Percentiles rank a stretch among this genome's conserved stretches.
phyloP scores from a whole-genome alignment of 2,797 vertebrate species.

The Galaxias olidus region DNA sequence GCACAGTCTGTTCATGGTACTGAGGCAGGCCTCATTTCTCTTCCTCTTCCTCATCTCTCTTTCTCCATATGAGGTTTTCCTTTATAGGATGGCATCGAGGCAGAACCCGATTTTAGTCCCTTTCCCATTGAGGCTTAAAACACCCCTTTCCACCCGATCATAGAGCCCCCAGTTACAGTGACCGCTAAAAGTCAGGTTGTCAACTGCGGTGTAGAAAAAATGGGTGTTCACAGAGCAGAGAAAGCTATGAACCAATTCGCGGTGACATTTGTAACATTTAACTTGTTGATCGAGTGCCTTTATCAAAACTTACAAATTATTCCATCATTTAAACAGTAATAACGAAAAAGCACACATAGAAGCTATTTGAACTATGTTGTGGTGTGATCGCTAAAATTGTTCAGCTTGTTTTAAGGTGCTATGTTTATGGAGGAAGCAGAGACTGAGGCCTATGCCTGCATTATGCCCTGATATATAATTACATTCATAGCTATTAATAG shows the following conservation, averaged over 20 bases:
- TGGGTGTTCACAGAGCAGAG: constrained; percentile 12
- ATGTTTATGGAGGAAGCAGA: constrained; percentile 40
- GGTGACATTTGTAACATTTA: constrained; percentile 45
- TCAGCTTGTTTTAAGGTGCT: constrained; percentile 61
- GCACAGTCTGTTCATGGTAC: background rate
- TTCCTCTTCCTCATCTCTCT: background rate
- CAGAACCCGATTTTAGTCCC: constrained; percentile 72
- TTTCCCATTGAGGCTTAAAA: constrained; percentile 70
- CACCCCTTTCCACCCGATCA: constrained; percentile 12
- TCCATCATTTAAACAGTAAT: constrained; percentile 39
- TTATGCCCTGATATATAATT: constrained; percentile 29
- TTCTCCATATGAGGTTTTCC: constrained; percentile 42
- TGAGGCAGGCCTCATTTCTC: too few relatives aligned
- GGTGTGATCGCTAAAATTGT: constrained; percentile 29
- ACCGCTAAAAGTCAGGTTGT: constrained; percentile 31
- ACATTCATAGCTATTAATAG: too few relatives aligned
- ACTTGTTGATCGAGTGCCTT: constrained; percentile 66
- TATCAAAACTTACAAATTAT: constrained; percentile 61
- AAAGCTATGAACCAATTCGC: constrained; percentile 10
- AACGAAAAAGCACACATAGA: constrained; percentile 47
- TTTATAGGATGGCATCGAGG: constrained; percentile 69
- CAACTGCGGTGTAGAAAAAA: constrained; percentile 23
- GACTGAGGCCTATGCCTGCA: constrained; percentile 47
- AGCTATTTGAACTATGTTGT: constrained; percentile 23
- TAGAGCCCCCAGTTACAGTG: constrained; percentile 47